Evolutionary conservation across 2,113 vertebrate genomes (phyloP).

Genomic region (Hyaena hyaena): DNA sequence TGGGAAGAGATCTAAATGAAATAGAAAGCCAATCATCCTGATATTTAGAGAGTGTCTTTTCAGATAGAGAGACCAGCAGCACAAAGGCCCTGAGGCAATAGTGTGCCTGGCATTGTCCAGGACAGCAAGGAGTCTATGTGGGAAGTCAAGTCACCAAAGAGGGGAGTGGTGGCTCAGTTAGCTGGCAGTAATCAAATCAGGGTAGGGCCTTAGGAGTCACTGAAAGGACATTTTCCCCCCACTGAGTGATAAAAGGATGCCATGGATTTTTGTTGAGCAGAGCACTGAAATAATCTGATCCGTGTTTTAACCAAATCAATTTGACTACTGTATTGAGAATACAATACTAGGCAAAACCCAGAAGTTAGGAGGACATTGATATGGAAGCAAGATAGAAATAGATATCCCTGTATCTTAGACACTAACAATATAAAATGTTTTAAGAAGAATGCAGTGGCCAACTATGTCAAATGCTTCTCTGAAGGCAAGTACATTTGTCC

Average conservation of each 20-base stretch:
- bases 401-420: not conserved
- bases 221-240: not conserved
- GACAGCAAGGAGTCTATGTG: not conserved
- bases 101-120: not conserved
- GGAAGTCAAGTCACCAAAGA: not conserved
- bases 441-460: not conserved
- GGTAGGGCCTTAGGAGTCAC: not conserved
- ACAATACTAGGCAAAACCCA: slow-evolving; percentile 19
- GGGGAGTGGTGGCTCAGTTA: not conserved
- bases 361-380: not conserved
- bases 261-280: not conserved
- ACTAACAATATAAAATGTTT: not conserved
- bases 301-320: not conserved
- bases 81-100: not conserved
- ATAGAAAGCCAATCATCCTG: not conserved
- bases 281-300: not conserved
- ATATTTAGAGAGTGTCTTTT: not conserved
- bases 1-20: not conserved
- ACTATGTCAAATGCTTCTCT: not conserved
- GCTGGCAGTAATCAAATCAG: not conserved
- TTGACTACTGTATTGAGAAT: not conserved
- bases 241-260: not conserved
- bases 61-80: not conserved
- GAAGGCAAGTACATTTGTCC: not conserved
- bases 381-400: not conserved